Percentiles rank a stretch among this genome's conserved stretches.
These are phyloP conservation scores for Myopa tessellatipennis DNA, from an alignment of 2,888 invertebrate genomes.

Conservation along the genomic window DNA sequence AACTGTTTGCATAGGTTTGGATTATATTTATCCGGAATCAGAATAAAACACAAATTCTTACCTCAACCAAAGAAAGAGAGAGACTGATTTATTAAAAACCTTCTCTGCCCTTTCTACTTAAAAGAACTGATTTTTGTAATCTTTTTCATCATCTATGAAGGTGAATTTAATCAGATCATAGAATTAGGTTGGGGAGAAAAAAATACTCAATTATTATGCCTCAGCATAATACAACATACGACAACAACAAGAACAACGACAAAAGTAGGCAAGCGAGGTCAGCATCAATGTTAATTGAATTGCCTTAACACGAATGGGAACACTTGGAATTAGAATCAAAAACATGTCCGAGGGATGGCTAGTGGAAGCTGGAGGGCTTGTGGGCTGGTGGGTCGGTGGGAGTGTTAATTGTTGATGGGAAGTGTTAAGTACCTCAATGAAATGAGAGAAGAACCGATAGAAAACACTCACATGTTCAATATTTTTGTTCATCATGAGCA, in stretches of 20 bases:
- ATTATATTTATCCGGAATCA: too few species aligned
- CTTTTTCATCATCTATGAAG: not conserved
- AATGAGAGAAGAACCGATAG: too few species aligned
- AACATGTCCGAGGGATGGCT: too few species aligned
- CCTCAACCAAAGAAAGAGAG: too few species aligned
- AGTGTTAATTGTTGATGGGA: not conserved
- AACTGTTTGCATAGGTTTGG: too few species aligned
- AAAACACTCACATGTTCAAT: too few species aligned
- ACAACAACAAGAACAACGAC: not conserved
- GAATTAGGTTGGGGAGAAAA: not conserved
- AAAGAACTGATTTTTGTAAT: not conserved
- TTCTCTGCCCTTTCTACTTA: too few species aligned
- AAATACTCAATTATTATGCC: not conserved
- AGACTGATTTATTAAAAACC: too few species aligned
- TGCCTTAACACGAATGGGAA: not conserved
- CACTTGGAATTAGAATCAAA: not conserved
- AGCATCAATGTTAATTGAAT: conserved; percentile 1
- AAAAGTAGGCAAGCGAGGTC: not conserved
- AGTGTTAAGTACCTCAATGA: not conserved
- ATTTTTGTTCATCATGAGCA: not conserved
- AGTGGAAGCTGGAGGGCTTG: too few species aligned
- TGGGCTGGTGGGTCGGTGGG: not conserved
- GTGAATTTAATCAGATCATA: not conserved
- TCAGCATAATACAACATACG: not conserved
- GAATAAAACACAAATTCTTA: too few species aligned